Evolutionary conservation across 2,888 invertebrate genomes (phyloP).

Genomic region (Rhingia rostrata): DNA sequence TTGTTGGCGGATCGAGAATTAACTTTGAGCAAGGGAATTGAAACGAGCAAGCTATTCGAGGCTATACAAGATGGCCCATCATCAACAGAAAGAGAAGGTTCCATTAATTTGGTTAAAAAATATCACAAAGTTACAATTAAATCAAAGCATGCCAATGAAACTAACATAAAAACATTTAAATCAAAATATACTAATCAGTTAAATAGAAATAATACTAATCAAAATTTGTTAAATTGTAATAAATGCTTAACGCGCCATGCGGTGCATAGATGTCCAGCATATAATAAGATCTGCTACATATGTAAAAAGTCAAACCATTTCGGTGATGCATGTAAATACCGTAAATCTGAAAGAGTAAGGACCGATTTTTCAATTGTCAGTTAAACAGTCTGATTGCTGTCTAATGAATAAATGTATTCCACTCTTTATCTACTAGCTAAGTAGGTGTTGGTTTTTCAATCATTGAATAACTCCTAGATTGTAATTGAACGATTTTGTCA

Average conservation of each 20-base stretch:
- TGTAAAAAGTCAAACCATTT: constrained; percentile 46
- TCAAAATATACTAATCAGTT: constrained; percentile 1
- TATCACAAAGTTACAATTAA: constrained; percentile 11
- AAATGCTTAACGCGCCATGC: constrained; percentile 41
- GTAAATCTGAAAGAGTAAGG: constrained; percentile 36
- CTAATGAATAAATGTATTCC: too few species aligned
- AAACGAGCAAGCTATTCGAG: constrained; percentile 48
- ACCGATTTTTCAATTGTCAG: too few species aligned
- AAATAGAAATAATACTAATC: constrained; percentile 17
- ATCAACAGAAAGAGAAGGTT: background rate
- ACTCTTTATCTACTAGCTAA: too few species aligned
- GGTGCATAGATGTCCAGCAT: constrained; percentile 48
- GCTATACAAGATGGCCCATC: constrained; percentile 24
- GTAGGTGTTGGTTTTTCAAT: too few species aligned
- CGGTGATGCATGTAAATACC: constrained; percentile 44
- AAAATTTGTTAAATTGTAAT: background rate
- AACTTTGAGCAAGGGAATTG: constrained; percentile 28
- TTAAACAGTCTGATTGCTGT: too few species aligned
- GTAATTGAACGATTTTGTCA: too few species aligned
- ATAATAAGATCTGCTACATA: constrained; percentile 37
- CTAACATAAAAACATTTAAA: constrained; percentile 13
- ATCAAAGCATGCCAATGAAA: constrained; percentile 15
- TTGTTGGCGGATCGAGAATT: constrained; percentile 40
- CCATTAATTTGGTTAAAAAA: constrained; percentile 31
- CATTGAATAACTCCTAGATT: too few species aligned